Evolutionary conservation across 2,888 invertebrate species (phyloP).

Genomic region (Protula sp.): DNA sequence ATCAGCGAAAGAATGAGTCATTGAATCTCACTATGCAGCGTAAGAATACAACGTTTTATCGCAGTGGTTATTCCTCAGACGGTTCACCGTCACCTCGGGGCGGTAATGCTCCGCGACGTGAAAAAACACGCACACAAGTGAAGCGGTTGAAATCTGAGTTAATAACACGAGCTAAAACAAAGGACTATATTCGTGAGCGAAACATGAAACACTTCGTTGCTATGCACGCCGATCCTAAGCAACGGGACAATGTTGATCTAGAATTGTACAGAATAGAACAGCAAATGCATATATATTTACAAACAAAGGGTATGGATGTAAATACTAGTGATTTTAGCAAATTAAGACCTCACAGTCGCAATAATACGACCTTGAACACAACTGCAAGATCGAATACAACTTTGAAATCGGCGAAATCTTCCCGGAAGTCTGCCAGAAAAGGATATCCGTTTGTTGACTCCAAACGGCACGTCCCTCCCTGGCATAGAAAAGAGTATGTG

Average conservation of each 20-base stretch:
- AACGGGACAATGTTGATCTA: background rate
- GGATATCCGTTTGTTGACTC: slow-evolving; percentile 1
- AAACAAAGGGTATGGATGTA: background rate
- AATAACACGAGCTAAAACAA: background rate
- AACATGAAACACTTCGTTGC: background rate
- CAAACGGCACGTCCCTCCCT: slow-evolving; percentile 2
- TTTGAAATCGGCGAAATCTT: background rate
- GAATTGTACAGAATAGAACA: background rate
- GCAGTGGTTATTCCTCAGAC: too few species aligned
- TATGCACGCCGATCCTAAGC: background rate
- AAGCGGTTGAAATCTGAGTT: background rate
- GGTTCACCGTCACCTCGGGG: too few species aligned
- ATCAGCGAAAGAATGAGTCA: background rate
- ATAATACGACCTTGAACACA: too few species aligned
- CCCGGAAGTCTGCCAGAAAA: background rate
- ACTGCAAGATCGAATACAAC: background rate
- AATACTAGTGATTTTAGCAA: background rate
- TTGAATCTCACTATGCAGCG: background rate
- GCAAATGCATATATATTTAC: background rate
- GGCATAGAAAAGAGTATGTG: slow-evolving; percentile 9
- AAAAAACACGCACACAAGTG: background rate
- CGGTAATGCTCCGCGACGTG: background rate
- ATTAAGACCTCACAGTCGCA: background rate
- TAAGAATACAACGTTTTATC: background rate
- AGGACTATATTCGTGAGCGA: background rate